Percentiles rank a stretch among this genome's conserved stretches.
phyloP scores from a whole-genome alignment of 1,140 invertebrate species.

The Drosophila parvula region DNA sequence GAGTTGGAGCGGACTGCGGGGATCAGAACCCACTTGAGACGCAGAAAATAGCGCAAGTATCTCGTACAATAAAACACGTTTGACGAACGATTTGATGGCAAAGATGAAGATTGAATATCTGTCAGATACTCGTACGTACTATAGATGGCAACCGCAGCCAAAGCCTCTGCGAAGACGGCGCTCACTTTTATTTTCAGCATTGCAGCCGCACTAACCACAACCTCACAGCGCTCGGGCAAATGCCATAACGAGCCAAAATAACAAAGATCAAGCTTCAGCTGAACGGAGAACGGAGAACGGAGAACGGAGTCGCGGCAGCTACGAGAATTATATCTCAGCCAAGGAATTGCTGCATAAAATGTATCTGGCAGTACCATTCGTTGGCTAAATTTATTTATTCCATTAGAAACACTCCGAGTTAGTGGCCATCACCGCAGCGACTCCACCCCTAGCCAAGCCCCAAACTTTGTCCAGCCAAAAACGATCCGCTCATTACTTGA shows the following conservation, averaged over 20 bases:
- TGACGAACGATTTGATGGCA: slow-evolving; percentile 70
- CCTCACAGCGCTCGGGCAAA: slow-evolving; percentile 27
- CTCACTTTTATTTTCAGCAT: slow-evolving; percentile 74
- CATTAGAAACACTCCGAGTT: slow-evolving; percentile 17
- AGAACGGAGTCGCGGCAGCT: slow-evolving; percentile 46
- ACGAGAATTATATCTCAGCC: slow-evolving; percentile 17
- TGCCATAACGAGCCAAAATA: slow-evolving; percentile 65
- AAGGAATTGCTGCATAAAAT: slow-evolving; percentile 15
- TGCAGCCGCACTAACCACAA: slow-evolving; percentile 62
- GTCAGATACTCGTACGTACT: slow-evolving; percentile 55
- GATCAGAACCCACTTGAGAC: slow-evolving; percentile 40
- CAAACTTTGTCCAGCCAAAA: slow-evolving; percentile 12
- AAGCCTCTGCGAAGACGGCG: slow-evolving; percentile 45
- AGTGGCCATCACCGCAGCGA: background rate
- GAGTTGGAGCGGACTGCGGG: slow-evolving; percentile 1
- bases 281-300: slow-evolving; percentile 45
- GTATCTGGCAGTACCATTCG: slow-evolving; percentile 23
- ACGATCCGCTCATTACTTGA: slow-evolving; percentile 41
- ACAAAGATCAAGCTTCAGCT: slow-evolving; percentile 67
- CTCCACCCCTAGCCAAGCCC: background rate
- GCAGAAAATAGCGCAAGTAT: slow-evolving; percentile 68
- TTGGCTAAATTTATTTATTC: slow-evolving; percentile 22
- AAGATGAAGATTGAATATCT: slow-evolving; percentile 80
- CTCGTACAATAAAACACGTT: slow-evolving; percentile 74
- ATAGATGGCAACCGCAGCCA: slow-evolving; percentile 18